Conservation (phyloP, 1,140 invertebrate species). For the Mycetomoellerius zeteki region DNA sequence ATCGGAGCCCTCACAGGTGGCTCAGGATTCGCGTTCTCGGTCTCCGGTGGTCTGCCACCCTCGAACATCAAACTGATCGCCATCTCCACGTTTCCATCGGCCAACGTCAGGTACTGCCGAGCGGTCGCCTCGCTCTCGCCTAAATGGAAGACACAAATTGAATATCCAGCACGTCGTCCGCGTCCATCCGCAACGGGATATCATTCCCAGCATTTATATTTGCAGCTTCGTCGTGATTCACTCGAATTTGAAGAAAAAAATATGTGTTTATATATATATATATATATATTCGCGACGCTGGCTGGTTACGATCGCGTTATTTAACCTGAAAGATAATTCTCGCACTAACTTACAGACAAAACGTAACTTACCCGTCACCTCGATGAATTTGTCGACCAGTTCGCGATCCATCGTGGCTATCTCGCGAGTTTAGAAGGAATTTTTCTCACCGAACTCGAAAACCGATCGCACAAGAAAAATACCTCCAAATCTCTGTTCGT, state of each 20-base stretch:
- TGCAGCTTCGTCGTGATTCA: neutral
- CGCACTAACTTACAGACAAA: neutral
- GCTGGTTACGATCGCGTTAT: neutral
- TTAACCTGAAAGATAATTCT: slow-evolving; percentile 11
- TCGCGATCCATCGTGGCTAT: slow-evolving; percentile 81
- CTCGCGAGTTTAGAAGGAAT: slow-evolving; percentile 8
- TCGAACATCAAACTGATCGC: slow-evolving; percentile 85
- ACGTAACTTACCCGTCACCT: slow-evolving; percentile 82
- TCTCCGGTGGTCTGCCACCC: slow-evolving; percentile 70
- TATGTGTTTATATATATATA: neutral
- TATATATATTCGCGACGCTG: neutral
- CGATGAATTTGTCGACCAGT: slow-evolving; percentile 83
- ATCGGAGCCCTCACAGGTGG: slow-evolving; percentile 89
- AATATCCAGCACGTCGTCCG: neutral
- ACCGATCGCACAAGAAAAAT: slow-evolving; percentile 11
- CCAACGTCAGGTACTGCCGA: slow-evolving; percentile 81
- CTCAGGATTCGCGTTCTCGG: slow-evolving; percentile 76
- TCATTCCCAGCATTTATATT: neutral
- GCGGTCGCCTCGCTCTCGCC: slow-evolving; percentile 82
- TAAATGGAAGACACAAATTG: slow-evolving; percentile 14
- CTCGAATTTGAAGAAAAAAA: neutral
- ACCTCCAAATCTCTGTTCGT: slow-evolving; percentile 20
- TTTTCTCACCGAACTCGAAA: neutral
- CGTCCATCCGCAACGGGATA: no score
- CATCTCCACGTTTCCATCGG: slow-evolving; percentile 85